Evolutionary conservation across 2,888 invertebrate genomes (phyloP), one percentile per base, ranked within the genome.

Genomic region (Synergus gifuensis): DNA sequence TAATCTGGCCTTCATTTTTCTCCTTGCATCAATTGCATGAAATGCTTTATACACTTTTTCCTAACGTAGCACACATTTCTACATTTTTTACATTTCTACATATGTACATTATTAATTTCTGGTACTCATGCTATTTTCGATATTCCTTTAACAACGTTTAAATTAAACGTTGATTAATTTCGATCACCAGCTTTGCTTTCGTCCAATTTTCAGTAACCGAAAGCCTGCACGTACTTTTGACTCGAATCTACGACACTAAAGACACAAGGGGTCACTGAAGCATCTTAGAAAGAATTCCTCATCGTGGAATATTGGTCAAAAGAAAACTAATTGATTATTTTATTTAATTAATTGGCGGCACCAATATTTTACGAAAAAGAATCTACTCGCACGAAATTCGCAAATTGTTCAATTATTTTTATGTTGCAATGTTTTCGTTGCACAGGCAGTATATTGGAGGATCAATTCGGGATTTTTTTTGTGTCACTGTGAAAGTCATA

Each of bases 201-300:
- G 3, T n/a, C 36, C 49, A 73, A 54, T 54, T 73, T 46, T 73
- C 54, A 54, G 14, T 73, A 73, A 73, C 73, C 16, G 40, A 73
- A 54, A 73, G 77, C 78, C 77, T 81, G 79, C 78, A 79, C 78
- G 81, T 81, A 79, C 81, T 82, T 82, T 82, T 78, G 80, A 81
- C 81, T 82, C 79, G 81, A 77, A 77, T 81, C 78, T 81, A 73
- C 73, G 36, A 73, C 49, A 73, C 49, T 54, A 73, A 73, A 36
- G 28, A 54, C 40, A 28, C 62, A 22, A 18, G 62, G 28, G 7
- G 12, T 62, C 28, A 58, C 58, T 58, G 58, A 58, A 58, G 58
- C 18, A 18, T 18, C 58, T 58, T 18, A 58, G 18, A 18, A 4
- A 58, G 62, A 28, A 28, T 62, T 62, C 14, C 14, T 62, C 28